Evolutionary conservation across 2,797 vertebrate genomes (phyloP), one percentile per base, ranked within the genome.

Genomic region (Helarctos malayanus): DNA sequence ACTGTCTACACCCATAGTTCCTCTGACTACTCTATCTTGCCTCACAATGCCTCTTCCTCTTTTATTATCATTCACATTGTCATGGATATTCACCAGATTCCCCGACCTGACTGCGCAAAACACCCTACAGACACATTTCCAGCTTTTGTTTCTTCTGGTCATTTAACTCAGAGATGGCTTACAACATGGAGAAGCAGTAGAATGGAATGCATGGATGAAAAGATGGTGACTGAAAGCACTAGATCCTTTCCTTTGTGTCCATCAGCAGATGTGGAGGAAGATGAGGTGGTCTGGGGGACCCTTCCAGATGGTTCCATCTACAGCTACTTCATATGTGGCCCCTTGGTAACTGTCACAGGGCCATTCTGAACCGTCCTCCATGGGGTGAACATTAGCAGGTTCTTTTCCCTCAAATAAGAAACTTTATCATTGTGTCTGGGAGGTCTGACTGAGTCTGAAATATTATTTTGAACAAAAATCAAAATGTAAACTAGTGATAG

Each of bases 401-500:
- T 86, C 6, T 29, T 76, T 86, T 56, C 2, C 41, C 38, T 71
- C 79, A 68, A 68, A 27, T 3, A 47, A n/a, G 12, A 52, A n/a
- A 52, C 65, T 95, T 83, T n/a, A 38, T 45, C 59, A 45, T 25
- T 73, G 16, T 69, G 6, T 90, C 18, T 23, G 78, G 16, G 32
- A 94, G 25, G 23, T 90, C 90, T 82, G 87, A 75, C 18, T 15
- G 76, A 57, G 10, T 75, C 84, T 88, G n/a, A 52, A 89, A 68
- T 59, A 59, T 59, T 92, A 89, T 45, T 52, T 78, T 88, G 65
- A 92, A 47, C 35, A 97, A 93, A 80, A 92, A 38, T 49, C 4
- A 35, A 97, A 86, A 92, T 49, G 29, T 41, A 47, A n/a, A 82
- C 14, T 8, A 41, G 29, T 88, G 16, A 59, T 32, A 12, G 45